These are phyloP conservation scores for Xyrauchen texanus DNA, from an alignment of 2,113 vertebrate species.

Conservation along the genomic window DNA sequence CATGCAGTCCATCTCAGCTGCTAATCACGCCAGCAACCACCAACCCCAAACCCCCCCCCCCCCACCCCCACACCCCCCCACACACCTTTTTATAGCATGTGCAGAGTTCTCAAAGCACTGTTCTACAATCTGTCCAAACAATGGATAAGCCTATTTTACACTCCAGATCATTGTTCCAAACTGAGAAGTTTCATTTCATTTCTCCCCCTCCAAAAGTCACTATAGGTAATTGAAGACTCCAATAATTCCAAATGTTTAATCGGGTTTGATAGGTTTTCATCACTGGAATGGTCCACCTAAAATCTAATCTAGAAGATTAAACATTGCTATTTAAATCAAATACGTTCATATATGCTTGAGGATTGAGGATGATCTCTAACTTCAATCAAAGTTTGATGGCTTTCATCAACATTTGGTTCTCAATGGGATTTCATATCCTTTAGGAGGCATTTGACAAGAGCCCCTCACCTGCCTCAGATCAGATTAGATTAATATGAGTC, in stretches of 20 bases:
- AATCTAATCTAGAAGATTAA: conserved; percentile 70
- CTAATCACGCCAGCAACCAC: no score
- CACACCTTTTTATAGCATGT: no score
- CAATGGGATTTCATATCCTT: conserved; percentile 68
- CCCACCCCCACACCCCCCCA: no score
- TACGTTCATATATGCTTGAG: conserved; percentile 72
- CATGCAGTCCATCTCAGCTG: no score
- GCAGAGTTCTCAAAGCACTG: conserved; percentile 57
- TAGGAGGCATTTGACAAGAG: conserved; percentile 62
- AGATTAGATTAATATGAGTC: conserved; percentile 62
- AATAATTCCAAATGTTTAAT: conserved; percentile 65
- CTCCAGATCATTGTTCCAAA: conserved; percentile 58
- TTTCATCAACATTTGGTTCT: conserved; percentile 72
- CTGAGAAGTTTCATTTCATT: conserved; percentile 54
- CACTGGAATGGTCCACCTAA: conserved; percentile 58
- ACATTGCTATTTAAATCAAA: conserved; percentile 74
- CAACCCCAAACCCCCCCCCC: no score
- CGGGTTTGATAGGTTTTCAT: conserved; percentile 60
- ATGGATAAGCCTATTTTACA: conserved; percentile 64
- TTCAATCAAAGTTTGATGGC: conserved; percentile 71
- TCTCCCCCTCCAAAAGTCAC: conserved; percentile 45
- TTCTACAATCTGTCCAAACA: conserved; percentile 67
- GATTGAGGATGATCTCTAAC: conserved; percentile 73
- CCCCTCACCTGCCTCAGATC: conserved; percentile 56
- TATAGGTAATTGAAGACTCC: conserved; percentile 62